These are phyloP conservation scores for Scrobipalpa atriplicella DNA, from an alignment of 2,888 invertebrate genomes.

Conservation along the genomic window DNA sequence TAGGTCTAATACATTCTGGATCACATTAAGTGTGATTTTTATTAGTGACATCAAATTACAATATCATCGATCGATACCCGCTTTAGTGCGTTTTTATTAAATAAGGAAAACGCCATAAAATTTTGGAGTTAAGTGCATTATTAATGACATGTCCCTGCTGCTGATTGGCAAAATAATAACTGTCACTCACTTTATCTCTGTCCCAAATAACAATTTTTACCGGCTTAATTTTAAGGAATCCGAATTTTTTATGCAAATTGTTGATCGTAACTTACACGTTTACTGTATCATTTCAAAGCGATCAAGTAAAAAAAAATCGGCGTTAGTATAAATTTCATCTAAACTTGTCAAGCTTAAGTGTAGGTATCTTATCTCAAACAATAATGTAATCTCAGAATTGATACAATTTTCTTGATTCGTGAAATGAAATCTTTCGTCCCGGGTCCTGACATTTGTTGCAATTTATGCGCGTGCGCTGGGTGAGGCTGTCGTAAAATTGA, in stretches of 20 bases:
- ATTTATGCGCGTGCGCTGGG: conserved; percentile 72
- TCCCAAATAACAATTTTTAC: conserved; percentile 22
- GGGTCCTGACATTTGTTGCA: conserved; percentile 74
- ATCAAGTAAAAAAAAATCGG: conserved; percentile 7
- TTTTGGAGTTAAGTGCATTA: neutral
- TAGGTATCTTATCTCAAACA: conserved; percentile 67
- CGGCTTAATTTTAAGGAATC: conserved; percentile 23
- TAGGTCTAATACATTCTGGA: no score
- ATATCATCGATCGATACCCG: neutral
- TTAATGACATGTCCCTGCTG: conserved; percentile 11
- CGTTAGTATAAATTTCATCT: conserved; percentile 21
- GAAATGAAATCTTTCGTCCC: conserved; percentile 74
- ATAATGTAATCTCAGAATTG: conserved; percentile 78
- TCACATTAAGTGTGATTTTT: no score
- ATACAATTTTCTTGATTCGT: conserved; percentile 80
- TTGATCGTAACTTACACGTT: conserved; percentile 14
- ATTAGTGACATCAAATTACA: no score
- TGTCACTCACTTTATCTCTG: conserved; percentile 25
- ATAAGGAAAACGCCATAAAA: conserved; percentile 7
- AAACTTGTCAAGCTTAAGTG: conserved; percentile 21
- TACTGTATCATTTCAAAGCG: conserved; percentile 22
- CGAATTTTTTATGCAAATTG: conserved; percentile 27
- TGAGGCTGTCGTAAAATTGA: conserved; percentile 78
- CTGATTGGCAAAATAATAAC: conserved; percentile 23
- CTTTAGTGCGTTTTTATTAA: neutral